Evolutionary conservation across 2,888 invertebrate genomes (phyloP), one percentile per base, ranked within the genome.

Genomic region (Agrochola lota): DNA sequence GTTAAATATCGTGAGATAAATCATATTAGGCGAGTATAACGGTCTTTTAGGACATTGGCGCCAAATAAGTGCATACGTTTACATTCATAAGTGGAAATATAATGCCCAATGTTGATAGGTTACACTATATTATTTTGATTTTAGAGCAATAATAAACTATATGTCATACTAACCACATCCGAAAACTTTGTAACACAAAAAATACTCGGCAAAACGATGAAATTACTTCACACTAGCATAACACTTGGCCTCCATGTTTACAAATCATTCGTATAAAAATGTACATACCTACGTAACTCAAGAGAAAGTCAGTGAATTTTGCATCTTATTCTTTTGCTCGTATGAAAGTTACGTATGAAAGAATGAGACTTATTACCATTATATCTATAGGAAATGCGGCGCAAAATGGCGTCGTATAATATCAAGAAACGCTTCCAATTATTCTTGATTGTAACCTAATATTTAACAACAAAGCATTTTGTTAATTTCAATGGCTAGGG

Each of bases 21-120:
- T 81, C 83, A 85, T 88, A 91, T 78, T 87, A 89, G 35, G 85
- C 75, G 90, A 84, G 86, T 89, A 88, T 95, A 96, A 96, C 96
- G 96, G 96, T 95, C 94, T 95, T 94, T 94, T 87, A 91, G 91
- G 91, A 92, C 95, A 94, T 96, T 96, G 96, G 96, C 96, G 96
- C 96, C 96, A 96, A 96, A 95, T 95, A 96, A 92, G 92, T 96
- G 96, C 95, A 95, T 96, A 96, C 96, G 96, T 96, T 96, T 95
- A 93, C 96, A 94, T 92, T 89, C 80, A 72, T 85, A 78, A 52
- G 81, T 84, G 62, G 77, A 81, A 85, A 80, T 86, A 73, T 77
- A 81, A 72, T 73, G 77, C 78, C 75, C 71, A 78, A 82, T 86
- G 80, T 81, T 85, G 87, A 78, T 80, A 63, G n/a, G 75, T 72